Evolutionary conservation across 2,888 invertebrate species (phyloP).

Genomic region (Diadegma fenestrale): DNA sequence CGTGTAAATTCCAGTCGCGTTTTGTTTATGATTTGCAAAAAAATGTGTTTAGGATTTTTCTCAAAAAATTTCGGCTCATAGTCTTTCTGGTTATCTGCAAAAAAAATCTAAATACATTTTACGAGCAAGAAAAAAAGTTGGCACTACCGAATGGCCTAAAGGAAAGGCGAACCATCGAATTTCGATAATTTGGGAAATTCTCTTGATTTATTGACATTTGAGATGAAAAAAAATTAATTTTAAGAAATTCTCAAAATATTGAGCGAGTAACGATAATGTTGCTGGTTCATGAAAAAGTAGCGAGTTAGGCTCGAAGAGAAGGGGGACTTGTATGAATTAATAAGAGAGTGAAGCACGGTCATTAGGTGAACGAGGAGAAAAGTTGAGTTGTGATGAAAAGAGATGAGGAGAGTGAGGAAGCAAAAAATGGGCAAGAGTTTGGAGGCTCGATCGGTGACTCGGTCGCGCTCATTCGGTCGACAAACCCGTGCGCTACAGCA

Average conservation of each 20-base stretch:
- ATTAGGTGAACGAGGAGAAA: not conserved
- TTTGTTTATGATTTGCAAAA: too few species aligned
- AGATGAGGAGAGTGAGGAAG: constrained; percentile 14
- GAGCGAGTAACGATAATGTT: not conserved
- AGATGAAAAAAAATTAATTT: not conserved
- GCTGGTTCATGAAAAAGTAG: not conserved
- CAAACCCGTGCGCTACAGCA: constrained; percentile 69
- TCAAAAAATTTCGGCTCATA: too few species aligned
- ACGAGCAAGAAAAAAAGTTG: too few species aligned
- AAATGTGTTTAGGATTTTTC: too few species aligned
- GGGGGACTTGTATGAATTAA: constrained; percentile 28
- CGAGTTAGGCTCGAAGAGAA: constrained; percentile 4
- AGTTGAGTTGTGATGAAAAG: constrained; percentile 4
- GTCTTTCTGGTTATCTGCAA: too few species aligned
- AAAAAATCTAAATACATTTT: too few species aligned
- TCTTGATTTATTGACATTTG: too few species aligned
- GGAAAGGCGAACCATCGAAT: too few species aligned
- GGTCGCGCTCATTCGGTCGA: constrained; percentile 76
- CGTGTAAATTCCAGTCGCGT: too few species aligned
- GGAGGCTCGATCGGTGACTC: constrained; percentile 67
- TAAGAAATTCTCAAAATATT: not conserved
- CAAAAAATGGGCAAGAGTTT: constrained; percentile 44
- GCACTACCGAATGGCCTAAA: not conserved
- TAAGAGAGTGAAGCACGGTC: constrained; percentile 33
- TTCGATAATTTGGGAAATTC: too few species aligned